phyloP scores from a whole-genome alignment of 2,113 vertebrate species.

The Lagopus leucura region DNA sequence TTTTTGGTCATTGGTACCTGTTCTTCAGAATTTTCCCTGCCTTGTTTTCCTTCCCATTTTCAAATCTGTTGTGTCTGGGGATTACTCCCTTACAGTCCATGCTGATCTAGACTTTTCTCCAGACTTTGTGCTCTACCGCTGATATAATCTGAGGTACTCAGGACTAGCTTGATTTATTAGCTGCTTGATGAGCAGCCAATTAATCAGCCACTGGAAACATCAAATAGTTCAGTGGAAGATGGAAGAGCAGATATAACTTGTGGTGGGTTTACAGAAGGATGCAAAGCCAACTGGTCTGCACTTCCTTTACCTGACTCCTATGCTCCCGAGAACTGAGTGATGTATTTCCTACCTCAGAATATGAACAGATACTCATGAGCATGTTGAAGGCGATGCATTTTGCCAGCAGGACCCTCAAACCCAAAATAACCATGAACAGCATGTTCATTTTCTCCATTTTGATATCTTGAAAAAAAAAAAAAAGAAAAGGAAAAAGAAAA shows the following conservation, averaged over 20 bases:
- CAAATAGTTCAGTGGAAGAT: not conserved
- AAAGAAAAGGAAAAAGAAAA: not conserved
- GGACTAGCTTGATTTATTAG: not conserved
- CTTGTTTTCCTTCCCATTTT: not conserved
- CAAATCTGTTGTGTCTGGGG: not conserved
- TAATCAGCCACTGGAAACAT: not conserved
- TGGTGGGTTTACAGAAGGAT: not conserved
- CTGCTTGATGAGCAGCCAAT: not conserved
- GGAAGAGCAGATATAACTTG: not conserved
- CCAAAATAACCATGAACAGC: slow-evolving; percentile 72
- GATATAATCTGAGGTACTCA: not conserved
- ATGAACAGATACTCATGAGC: slow-evolving; percentile 75
- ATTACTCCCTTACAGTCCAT: not conserved
- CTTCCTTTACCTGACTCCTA: not conserved
- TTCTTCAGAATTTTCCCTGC: not conserved
- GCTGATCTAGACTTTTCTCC: not conserved
- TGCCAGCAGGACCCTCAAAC: slow-evolving; percentile 81
- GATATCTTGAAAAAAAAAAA: not conserved
- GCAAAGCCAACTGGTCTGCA: not conserved
- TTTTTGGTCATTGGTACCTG: not conserved
- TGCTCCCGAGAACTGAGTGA: not conserved
- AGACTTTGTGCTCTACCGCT: not conserved
- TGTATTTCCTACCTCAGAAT: slow-evolving; percentile 56
- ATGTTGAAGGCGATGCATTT: slow-evolving; percentile 83
- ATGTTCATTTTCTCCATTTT: slow-evolving; percentile 65